Base-by-base conservation (phyloP, 2,888 invertebrate genomes). In the Coenonympha arcania region DNA sequence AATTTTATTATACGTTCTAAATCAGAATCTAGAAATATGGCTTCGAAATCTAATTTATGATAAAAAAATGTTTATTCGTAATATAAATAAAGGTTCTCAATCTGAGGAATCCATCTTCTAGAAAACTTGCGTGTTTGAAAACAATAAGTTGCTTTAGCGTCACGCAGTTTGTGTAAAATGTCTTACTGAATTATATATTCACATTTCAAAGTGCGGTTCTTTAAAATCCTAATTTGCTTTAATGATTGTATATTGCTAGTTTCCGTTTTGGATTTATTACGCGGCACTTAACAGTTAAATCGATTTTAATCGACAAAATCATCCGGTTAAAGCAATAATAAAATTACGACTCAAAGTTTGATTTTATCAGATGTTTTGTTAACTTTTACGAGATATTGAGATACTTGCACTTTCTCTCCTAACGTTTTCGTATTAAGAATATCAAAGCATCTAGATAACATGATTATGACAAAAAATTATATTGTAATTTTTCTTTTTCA, bases 401-500 rank as follows among this genome's bases (percentile, higher is more conserved):
- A 45, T 37, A 26, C 18, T 45, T 45, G 36, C 45, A 45, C 45
- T 42, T 36, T 42, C 42, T 36, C 42, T 19, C 36, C 5, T 13
- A 26, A 45, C 36, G 26, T 48, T 42, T 33, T 26, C 42, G 24
- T 6, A 26, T 26, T 16, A 13, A 24, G 20, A 37, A 6, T 45
- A 36, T 16, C 4, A 8, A 30, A 22, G 11, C 39, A 24, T 18
- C 8, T 28, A 11, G 18, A 18, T 43, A n/a, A n/a, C n/a, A 36
- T 46, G 26, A 43, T 24, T 36, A 24, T 53, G 5, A 34, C 11
- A 16, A 24, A 33, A 16, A 33, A 18, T 40, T 13, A 48, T 33
- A 36, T 22, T 15, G 3, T 18, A 15, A 1, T 43, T 16, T 28
- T 45, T 33, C 24, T 24, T 24, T 58, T 87, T 24, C 84, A 91